Evolutionary conservation across 1,140 invertebrate genomes (phyloP), one percentile per base, ranked within the genome.

Genomic region (Cherax destructor): DNA sequence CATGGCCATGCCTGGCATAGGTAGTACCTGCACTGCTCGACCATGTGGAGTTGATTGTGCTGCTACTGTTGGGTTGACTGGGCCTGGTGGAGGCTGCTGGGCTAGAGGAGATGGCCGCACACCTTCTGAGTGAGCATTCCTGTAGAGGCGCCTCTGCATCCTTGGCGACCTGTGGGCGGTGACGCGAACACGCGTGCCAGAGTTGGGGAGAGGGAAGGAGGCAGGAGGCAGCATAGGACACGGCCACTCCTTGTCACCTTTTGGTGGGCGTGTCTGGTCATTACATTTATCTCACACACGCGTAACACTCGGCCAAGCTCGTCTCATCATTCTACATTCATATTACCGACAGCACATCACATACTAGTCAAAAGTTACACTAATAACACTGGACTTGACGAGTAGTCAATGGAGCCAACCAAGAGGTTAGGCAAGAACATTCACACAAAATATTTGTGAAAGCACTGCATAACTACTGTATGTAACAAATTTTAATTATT

Each of bases 101-200:
- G 93, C 65, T 84, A 89, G 94, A 94, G 93, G 94, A 93, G 94
- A 94, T 95, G 92, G 94, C 94, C 92, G 79, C 77, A 96, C 93
- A 92, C 95, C 95, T 93, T 96, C 94, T 93, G 95, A 93, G 94
- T 95, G 92, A 93, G 96, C 93, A 94, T 96, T 96, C 88, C 96
- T 95, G 83, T 96, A 96, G 93, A 98, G 95, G 72, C 98, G 95
- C 93, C 97, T 95, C 18, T 97, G 97, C 97, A 99, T 98, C 92
- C 97, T 96, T 3, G 98, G 98, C 86, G 92, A 93, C 83, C 92
- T 93, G 92, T 88, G 90, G 89, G 89, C 83, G 76, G 81, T 56
- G 81, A 78, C 52, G 77, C 87, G 76, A 91, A 91, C 83, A 91
- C 83, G 80, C 49, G 89, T 84, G 89, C 89, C 72, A 80, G 49